phyloP scores from a whole-genome alignment of 35 echinoderm and acorn worm genomes.

The Lytechinus pictus region DNA sequence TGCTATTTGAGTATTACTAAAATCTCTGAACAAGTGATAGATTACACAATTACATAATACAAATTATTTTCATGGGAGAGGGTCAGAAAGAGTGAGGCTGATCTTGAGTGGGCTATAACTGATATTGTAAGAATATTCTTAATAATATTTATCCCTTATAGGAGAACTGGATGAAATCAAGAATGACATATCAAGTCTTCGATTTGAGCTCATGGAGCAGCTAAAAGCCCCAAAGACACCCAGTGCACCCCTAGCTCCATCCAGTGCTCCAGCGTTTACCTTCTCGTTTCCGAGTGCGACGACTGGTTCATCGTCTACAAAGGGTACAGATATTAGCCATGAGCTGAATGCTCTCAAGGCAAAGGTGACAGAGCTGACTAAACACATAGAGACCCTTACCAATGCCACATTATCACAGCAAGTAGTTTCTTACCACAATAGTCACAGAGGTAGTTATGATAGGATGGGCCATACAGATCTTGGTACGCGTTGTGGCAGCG shows the following conservation, averaged over 20 bases:
- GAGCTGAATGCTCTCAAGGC: not conserved
- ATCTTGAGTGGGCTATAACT: too few relatives aligned
- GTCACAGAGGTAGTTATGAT: not conserved
- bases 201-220: constrained; percentile 92
- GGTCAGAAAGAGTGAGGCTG: too few relatives aligned
- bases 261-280: constrained; percentile 24
- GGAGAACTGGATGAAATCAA: constrained; percentile 98
- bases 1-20: too few relatives aligned
- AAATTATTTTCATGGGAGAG: too few relatives aligned
- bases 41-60: too few relatives aligned
- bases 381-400: not conserved
- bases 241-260: not conserved
- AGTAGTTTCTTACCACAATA: not conserved
- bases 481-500: not conserved
- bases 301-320: not conserved
- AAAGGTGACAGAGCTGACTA: not conserved
- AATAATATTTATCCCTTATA: not conserved
- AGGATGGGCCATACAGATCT: not conserved
- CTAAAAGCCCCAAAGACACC: constrained; percentile 45
- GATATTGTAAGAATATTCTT: too few relatives aligned
- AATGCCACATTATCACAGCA: not conserved
- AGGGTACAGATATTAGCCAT: not conserved
- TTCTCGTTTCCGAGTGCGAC: constrained; percentile 11
- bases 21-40: too few relatives aligned
- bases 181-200: constrained; percentile 93